Evolutionary conservation across 1,140 invertebrate genomes (phyloP), one percentile per base, ranked within the genome.

Genomic region (Drosophila nigrodunni): DNA sequence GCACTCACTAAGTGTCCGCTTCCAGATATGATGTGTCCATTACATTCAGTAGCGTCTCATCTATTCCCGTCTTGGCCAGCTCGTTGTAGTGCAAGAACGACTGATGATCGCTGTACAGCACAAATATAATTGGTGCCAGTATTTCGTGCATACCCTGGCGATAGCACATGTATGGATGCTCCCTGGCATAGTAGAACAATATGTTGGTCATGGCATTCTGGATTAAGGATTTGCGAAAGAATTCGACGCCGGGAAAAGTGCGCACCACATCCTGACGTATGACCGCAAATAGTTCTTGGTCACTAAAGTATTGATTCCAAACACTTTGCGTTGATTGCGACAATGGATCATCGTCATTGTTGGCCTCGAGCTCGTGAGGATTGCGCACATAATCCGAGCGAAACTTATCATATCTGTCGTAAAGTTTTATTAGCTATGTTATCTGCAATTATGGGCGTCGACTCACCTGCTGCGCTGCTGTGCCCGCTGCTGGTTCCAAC

Each of bases 81-180:
- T 92, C 92, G 7, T 57, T 82, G 43, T 88, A 91, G 76, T 93
- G 93, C 60, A 93, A 59, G 50, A 95, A 94, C 0, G 95, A 94
- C 83, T 96, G 94, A 70, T 95, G 95, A 92, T 97, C 96, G 80
- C 93, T 94, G 82, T 96, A 94, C 18, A 97, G 92, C 5, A 97
- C 95, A 90, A 96, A 96, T 41, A 97, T 93, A 43, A 97, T 90
- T 0, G 96, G 96, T 7, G 96, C 96, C 55, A 97, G 92, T 58
- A 97, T 94, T 91, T 97, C 96, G 92, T 97, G 96, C 96, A 97
- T 97, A n/a, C 96, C 96, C 93, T 97, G 96, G 70, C 95, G 93
- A 88, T 97, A 97, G 25, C 95, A 95, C 64, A 97, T 93, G 25
- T 94, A 93, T 0, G 96, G 94, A 92, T 96, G 95, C 59, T 96